Percentiles rank a stretch among this genome's conserved stretches.
phyloP scores from a whole-genome alignment of 2,113 vertebrate species.

The Pituophis catenifer region DNA sequence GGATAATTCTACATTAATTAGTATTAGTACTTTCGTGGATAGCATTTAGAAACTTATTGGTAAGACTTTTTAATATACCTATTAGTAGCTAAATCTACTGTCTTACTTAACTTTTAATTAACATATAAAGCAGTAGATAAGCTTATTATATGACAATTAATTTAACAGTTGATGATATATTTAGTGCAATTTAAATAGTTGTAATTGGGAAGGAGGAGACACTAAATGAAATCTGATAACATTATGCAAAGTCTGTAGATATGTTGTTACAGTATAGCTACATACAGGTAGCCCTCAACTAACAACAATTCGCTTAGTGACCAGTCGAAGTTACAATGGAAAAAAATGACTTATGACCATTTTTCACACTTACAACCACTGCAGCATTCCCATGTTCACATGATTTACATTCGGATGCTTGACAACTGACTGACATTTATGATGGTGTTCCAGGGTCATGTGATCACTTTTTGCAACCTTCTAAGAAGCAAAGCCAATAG shows the following conservation, averaged over 20 bases:
- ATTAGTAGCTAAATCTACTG: conserved; percentile 5
- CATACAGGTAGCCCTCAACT: background rate
- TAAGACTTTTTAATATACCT: conserved; percentile 8
- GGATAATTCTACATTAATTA: background rate
- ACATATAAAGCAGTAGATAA: conserved; percentile 2
- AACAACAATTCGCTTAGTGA: too few relatives aligned
- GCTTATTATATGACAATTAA: background rate
- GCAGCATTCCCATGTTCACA: too few relatives aligned
- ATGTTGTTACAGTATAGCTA: background rate
- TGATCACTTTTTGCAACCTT: too few relatives aligned
- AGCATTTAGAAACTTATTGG: background rate
- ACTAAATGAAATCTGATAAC: background rate
- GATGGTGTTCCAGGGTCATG: too few relatives aligned
- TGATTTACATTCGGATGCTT: too few relatives aligned
- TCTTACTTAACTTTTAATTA: conserved; percentile 12
- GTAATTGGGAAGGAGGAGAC: background rate
- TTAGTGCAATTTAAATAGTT: background rate
- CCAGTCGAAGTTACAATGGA: too few relatives aligned
- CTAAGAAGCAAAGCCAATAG: too few relatives aligned
- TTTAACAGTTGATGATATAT: background rate
- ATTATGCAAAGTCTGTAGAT: background rate
- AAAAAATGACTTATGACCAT: too few relatives aligned
- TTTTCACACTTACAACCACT: too few relatives aligned
- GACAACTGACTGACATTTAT: too few relatives aligned
- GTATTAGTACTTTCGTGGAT: background rate